phyloP scores from a whole-genome alignment of 1,140 invertebrate genomes.

The Heliconius himera region DNA sequence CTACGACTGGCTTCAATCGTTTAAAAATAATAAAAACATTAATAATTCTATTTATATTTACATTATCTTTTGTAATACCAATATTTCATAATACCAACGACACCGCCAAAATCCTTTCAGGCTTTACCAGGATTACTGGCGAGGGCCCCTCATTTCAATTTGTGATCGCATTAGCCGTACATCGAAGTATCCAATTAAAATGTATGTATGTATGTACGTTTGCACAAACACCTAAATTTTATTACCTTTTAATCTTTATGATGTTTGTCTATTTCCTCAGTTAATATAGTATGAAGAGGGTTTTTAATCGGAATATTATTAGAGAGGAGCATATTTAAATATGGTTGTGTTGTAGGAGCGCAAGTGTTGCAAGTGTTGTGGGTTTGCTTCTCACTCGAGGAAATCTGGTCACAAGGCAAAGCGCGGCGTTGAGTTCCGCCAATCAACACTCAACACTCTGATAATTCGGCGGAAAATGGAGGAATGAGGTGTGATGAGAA shows the following conservation, averaged over 20 bases:
- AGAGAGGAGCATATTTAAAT: neutral
- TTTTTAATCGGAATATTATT: too few species aligned
- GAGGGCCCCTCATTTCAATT: constrained; percentile 4
- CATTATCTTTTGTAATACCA: neutral
- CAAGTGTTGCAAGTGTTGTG: neutral
- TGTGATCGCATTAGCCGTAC: constrained; percentile 1
- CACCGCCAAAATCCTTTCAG: neutral
- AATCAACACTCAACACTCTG: neutral
- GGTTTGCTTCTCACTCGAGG: neutral
- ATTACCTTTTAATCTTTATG: neutral
- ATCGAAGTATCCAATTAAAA: constrained; percentile 9
- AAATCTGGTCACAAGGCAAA: neutral
- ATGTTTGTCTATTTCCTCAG: neutral
- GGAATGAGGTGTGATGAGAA: too few species aligned
- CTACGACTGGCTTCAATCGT: too few species aligned
- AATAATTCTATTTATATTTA: neutral
- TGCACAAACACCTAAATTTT: neutral
- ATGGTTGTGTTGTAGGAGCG: neutral
- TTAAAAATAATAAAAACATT: too few species aligned
- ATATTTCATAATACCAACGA: neutral
- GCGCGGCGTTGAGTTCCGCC: neutral
- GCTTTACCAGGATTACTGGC: neutral
- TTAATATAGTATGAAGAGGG: too few species aligned
- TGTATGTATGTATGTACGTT: neutral
- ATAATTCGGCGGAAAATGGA: neutral